Percentiles rank a stretch among this genome's conserved stretches.
phyloP scores from a whole-genome alignment of 2,113 vertebrate species.

The Gallinago media region DNA sequence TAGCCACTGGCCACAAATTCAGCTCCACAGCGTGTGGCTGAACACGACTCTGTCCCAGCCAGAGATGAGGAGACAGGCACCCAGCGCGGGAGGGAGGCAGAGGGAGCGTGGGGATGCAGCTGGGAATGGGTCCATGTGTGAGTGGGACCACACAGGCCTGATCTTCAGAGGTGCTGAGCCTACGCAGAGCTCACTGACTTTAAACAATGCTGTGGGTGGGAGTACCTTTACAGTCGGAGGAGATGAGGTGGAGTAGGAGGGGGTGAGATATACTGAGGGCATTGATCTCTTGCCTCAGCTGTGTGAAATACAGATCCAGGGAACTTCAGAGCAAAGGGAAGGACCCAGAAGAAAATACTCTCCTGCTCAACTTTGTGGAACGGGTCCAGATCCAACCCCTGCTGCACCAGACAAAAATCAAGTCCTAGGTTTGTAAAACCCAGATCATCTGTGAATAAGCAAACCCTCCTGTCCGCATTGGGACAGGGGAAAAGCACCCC shows the following conservation, averaged over 20 bases:
- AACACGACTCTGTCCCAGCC: rapidly evolving
- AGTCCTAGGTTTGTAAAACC: neutral
- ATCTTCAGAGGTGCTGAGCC: neutral
- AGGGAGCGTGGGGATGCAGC: neutral
- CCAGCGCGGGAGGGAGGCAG: neutral
- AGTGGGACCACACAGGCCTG: neutral
- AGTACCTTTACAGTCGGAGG: neutral
- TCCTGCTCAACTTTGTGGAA: neutral
- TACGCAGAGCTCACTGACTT: neutral
- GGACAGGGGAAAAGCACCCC: neutral
- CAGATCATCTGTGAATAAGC: neutral
- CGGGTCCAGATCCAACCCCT: neutral
- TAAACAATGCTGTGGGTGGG: neutral
- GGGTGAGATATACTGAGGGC: neutral
- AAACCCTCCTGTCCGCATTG: neutral
- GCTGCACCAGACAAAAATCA: neutral
- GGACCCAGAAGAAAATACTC: neutral
- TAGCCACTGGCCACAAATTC: rapidly evolving
- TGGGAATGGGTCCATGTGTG: neutral
- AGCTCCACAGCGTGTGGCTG: rapidly evolving
- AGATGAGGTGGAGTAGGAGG: neutral
- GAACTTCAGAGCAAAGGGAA: neutral
- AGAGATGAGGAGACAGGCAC: no score
- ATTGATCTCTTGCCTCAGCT: neutral
- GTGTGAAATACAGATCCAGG: neutral